Base-by-base conservation (phyloP, 2,888 invertebrate genomes). In the Poecilus cupreus region DNA sequence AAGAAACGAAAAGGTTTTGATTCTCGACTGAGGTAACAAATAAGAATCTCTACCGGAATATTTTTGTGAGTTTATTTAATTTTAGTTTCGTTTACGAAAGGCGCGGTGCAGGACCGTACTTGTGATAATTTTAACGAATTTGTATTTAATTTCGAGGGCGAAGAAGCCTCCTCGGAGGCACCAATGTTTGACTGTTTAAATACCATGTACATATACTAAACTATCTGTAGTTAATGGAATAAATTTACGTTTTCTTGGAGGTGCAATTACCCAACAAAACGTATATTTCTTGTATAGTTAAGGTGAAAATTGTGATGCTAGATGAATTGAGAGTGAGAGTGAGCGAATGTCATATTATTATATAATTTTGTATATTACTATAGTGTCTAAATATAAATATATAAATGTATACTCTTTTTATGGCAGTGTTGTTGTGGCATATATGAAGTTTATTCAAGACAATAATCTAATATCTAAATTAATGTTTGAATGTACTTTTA, bases 391-490 rank as follows among this genome's bases (percentile, higher is more conserved):
- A 39, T 60, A 77, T 77, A 77, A 77, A 39, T 60, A 77, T 68
- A 70, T 79, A 68, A 68, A 79, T 70, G 72, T 80, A 72, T 80
- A 80, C 80, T 72, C 80, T 57, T 72, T 64, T 70, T 72, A 72
- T 54, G 80, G 80, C 80, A 80, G 80, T 80, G 80, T 80, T 80
- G 80, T 80, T 80, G 80, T 80, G 70, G 72, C 80, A 57, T 80
- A 64, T 43, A 80, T 72, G 57, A 72, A 72, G 72, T 80, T 70
- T 72, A 80, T 80, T 80, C 72, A 70, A 79, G 80, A 80, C 80
- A 80, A 80, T 80, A 80, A 80, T 80, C 80, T 80, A 72, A 70
- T 57, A 80, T 79, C 70, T 72, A 80, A 80, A 80, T 54, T 72
- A 80, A 46, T 80, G 80, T 72, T 80, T 80, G 72, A 72, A 80